Evolutionary conservation across 2,888 invertebrate genomes (phyloP), one percentile per base, ranked within the genome.

Genomic region (Anticlea derivata): DNA sequence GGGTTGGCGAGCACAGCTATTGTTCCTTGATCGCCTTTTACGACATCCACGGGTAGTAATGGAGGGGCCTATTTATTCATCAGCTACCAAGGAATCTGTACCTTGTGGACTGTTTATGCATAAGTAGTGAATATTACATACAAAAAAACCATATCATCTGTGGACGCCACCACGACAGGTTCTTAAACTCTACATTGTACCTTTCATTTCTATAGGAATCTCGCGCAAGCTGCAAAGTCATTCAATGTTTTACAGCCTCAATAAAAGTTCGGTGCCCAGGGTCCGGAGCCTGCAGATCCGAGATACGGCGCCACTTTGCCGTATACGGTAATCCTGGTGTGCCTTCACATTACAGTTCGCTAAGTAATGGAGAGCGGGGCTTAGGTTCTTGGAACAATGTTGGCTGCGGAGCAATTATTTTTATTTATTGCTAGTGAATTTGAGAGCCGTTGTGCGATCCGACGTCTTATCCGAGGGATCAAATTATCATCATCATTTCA

Each of bases 261-360:
- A 77, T 78, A 79, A 79, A 79, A 75, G 58, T 65, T 63, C 67
- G 61, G 70, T 66, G 66, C 65, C 68, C 69, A 59, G 60, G 68
- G 70, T 73, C 63, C 57, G 55, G 61, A 70, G 71, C 65, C 75
- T 71, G 70, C 55, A 66, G 66, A 66, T 67, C 50, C 57, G 58
- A 68, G 71, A 76, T 77, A 76, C 59, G 70, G 53, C 47, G 43
- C 53, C 50, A 62, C 66, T 63, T 63, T 65, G 63, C 66, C 66
- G 69, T 70, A 69, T 67, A 68, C 67, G 68, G 76, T 73, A 71
- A 76, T 75, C 65, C 64, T 50, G 58, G 61, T 75, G 70, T 55
- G 67, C 68, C 62, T 61, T 55, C 55, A 65, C 70, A 70, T 64
- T 70, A 70, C 70, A 50, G 43, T 44, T 55, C 53, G 51, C 50